Percentiles rank a stretch among this genome's conserved stretches.
phyloP scores from a whole-genome alignment of 1,140 invertebrate genomes.

The Aphelenchoides besseyi region DNA sequence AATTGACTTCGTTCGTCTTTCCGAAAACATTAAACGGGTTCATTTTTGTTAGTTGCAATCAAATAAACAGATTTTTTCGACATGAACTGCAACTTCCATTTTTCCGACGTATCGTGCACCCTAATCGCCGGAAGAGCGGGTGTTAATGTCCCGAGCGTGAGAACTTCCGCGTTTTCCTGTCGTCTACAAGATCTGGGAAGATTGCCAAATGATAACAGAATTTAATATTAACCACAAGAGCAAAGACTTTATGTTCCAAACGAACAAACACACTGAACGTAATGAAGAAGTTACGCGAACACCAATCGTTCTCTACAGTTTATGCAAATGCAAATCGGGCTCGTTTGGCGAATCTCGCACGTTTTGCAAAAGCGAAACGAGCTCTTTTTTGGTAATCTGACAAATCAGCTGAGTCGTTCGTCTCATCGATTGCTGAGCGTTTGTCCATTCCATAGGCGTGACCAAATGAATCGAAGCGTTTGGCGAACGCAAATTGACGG shows the following conservation, averaged over 20 bases:
- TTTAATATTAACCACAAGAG: too few species aligned
- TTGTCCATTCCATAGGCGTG: neutral
- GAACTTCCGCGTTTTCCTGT: neutral
- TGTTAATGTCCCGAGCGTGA: neutral
- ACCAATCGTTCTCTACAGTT: neutral
- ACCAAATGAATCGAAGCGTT: neutral
- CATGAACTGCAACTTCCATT: neutral
- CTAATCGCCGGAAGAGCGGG: neutral
- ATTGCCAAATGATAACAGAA: too few species aligned
- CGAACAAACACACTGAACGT: neutral
- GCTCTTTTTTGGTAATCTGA: neutral
- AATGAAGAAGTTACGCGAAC: neutral
- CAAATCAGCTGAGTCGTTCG: neutral
- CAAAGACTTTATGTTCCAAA: too few species aligned
- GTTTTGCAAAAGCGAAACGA: slow-evolving; percentile 3
- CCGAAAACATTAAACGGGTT: neutral
- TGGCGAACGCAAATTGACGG: slow-evolving; percentile 11
- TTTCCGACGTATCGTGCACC: neutral
- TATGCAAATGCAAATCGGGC: slow-evolving; percentile 7
- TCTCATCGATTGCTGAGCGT: neutral
- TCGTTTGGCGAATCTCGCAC: slow-evolving; percentile 6
- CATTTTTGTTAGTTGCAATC: too few species aligned
- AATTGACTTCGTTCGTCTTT: too few species aligned
- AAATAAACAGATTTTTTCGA: neutral
- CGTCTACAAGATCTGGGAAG: too few species aligned